phyloP scores from a whole-genome alignment of 2,113 vertebrate genomes.

The Jacana jacana region DNA sequence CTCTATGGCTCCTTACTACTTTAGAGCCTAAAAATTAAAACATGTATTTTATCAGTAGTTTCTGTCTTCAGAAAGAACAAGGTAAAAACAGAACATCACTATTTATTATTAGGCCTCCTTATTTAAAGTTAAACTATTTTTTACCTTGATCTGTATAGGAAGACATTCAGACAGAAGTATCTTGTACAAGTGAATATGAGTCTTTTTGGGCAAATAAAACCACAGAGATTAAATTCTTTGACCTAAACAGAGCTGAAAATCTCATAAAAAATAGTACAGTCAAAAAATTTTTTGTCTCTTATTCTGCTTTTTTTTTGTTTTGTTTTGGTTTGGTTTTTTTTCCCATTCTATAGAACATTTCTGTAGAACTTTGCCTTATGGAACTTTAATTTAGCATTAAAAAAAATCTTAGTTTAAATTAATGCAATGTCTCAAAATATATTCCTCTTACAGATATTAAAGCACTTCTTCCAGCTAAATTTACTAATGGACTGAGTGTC shows the following conservation, averaged over 20 bases:
- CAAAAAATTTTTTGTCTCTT: not conserved
- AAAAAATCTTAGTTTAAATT: not conserved
- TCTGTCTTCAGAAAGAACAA: not conserved
- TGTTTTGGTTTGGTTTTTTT: no score
- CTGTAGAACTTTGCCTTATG: not conserved
- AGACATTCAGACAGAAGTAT: not conserved
- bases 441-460: not conserved
- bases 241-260: not conserved
- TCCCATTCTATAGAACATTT: not conserved
- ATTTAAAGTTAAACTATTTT: not conserved
- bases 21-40: not conserved
- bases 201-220: not conserved
- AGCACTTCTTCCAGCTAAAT: not conserved
- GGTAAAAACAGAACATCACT: not conserved
- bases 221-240: not conserved
- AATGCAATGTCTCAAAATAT: not conserved
- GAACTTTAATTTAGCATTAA: not conserved
- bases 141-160: not conserved
- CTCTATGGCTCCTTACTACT: not conserved
- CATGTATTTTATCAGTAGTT: not conserved
- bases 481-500: not conserved
- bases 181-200: not conserved
- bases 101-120: not conserved
- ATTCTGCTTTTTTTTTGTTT: not conserved
- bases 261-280: not conserved